Evolutionary conservation across 2,888 invertebrate genomes (phyloP), one percentile per base, ranked within the genome.

Genomic region (Tuberolachnus salignus): DNA sequence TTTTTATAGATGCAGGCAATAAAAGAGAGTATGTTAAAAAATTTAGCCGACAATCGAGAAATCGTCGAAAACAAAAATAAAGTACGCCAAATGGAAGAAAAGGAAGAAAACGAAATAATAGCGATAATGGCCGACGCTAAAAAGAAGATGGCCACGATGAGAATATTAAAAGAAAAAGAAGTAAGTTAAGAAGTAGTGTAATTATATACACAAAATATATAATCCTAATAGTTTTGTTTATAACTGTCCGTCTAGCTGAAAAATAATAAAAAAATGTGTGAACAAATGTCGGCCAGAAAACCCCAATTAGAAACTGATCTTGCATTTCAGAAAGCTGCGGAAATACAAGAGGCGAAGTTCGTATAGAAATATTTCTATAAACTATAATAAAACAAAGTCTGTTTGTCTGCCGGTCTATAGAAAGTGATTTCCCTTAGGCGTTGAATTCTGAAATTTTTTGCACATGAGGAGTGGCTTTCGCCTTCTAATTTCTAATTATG

Each of bases 71-170:
- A 86, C 78, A 82, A 83, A 10, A 85, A 86, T 57, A 81, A 85
- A 0, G 84, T 85, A 63, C 84, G 84, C 6, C 85, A 86, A 80
- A 82, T 84, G 16, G 84, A 85, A 19, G 85, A 85, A 78, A 87
- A 88, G 82, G 86, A 88, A 55, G 85, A 85, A 80, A 86, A 88
- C 64, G 84, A 85, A 75, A 84, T 88, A 8, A 86, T 87, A 23
- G 84, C 86, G 55, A 86, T 88, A 49, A 88, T 87, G 82, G 84
- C 85, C 21, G 84, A 86, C 46, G 86, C 87, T 1, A 88, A 88
- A 82, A 84, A 85, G 14, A 85, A 84, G 57, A 85, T 89, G 59
- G 85, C 87, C 53, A 84, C 85, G 55, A 83, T 87, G 57, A 86
- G 85, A 81, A 85, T 86, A 81, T 83, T 84, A 46, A 86, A 84